Conservation (phyloP, 2,797 vertebrate species). For the Pempheris klunzingeri region DNA sequence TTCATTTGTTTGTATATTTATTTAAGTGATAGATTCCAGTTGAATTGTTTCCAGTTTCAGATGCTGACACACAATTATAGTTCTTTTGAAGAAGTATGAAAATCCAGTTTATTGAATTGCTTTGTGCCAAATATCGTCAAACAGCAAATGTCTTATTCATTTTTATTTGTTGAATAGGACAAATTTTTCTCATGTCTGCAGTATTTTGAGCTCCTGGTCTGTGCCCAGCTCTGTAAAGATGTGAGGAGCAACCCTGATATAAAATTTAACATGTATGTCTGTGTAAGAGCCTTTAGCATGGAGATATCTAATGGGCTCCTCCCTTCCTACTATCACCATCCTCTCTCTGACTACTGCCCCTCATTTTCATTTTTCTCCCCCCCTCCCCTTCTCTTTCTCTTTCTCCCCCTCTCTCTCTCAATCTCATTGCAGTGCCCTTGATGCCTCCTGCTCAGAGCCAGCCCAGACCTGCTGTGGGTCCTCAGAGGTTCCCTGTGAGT, state of each 20-base stretch:
- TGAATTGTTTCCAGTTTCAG: constrained; percentile 23
- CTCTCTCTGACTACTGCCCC: constrained; percentile 67
- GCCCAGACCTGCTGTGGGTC: constrained; percentile 94
- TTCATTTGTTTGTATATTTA: constrained; percentile 40
- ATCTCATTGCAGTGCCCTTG: constrained; percentile 95
- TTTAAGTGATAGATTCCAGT: constrained; percentile 5
- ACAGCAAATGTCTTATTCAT: constrained; percentile 28
- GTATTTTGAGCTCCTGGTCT: constrained; percentile 33
- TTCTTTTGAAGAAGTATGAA: constrained; percentile 16
- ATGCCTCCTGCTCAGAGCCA: constrained; percentile 96
- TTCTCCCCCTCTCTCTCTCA: constrained; percentile 49
- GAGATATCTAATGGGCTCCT: constrained; percentile 66
- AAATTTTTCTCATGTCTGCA: constrained; percentile 26
- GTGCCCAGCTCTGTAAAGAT: constrained; percentile 35
- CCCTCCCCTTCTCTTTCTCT: constrained; percentile 37
- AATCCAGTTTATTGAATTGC: constrained; percentile 15
- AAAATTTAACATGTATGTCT: constrained; percentile 55
- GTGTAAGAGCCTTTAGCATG: constrained; percentile 58
- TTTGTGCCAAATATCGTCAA: constrained; percentile 36
- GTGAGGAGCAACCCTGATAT: constrained; percentile 38
- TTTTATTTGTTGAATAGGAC: constrained; percentile 31
- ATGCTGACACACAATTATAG: constrained; percentile 8
- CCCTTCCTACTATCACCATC: constrained; percentile 58
- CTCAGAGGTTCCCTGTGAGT: constrained; percentile 99
- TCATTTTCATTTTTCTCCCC: constrained; percentile 65